Evolutionary conservation across 1,140 invertebrate genomes (phyloP).

Genomic region (Plectus sambesii): DNA sequence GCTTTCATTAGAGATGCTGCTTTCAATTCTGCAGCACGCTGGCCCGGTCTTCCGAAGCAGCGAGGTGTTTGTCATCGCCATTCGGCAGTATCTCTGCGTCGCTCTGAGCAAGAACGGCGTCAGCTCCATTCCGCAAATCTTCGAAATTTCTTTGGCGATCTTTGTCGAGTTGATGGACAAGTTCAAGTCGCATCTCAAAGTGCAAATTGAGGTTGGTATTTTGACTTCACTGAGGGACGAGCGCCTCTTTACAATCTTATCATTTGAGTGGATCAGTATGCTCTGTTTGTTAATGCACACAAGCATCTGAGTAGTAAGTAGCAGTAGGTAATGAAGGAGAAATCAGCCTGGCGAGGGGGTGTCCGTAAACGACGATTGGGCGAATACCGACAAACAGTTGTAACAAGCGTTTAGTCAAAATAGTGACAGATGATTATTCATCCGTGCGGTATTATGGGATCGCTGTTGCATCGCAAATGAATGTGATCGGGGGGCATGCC

Average conservation of each 20-base stretch:
- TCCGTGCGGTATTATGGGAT: no score
- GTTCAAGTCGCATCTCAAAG: slow-evolving; percentile 94
- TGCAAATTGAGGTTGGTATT: slow-evolving; percentile 81
- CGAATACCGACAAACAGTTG: no score
- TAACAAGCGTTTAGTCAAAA: no score
- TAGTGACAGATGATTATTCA: no score
- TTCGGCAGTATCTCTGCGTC: slow-evolving; percentile 95
- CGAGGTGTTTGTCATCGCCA: slow-evolving; percentile 95
- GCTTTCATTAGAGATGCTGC: slow-evolving; percentile 78
- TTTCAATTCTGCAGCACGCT: slow-evolving; percentile 91
- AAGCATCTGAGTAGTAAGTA: no score
- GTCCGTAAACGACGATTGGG: no score
- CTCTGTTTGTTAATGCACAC: no score
- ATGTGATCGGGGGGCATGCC: no score
- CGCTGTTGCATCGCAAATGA: no score
- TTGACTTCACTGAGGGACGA: neutral
- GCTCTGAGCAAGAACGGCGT: slow-evolving; percentile 96
- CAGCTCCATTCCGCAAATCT: slow-evolving; percentile 88
- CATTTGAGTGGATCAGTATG: no score
- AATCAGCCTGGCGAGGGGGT: no score
- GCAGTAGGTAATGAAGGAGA: no score
- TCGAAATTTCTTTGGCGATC: slow-evolving; percentile 87
- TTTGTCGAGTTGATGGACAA: slow-evolving; percentile 88
- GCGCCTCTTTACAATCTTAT: slow-evolving; percentile 6
- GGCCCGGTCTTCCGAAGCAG: slow-evolving; percentile 86